These are phyloP conservation scores for Tragelaphus strepsiceros DNA, from an alignment of 2,113 vertebrate species.

Conservation along the genomic window DNA sequence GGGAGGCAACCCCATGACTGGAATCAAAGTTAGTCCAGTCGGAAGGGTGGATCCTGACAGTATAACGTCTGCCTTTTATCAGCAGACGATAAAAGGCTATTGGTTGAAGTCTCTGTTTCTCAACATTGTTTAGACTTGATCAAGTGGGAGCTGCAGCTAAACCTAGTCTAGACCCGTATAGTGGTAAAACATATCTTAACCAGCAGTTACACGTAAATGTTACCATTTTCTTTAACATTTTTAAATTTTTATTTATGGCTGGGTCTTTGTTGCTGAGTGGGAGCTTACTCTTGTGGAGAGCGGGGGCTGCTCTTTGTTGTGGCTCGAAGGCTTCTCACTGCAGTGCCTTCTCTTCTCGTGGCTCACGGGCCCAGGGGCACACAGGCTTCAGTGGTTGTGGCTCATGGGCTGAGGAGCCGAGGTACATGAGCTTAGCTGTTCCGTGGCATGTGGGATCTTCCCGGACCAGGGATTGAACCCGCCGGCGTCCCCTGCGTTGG, in stretches of 20 bases:
- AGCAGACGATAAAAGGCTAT: background rate
- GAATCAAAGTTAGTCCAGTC: background rate
- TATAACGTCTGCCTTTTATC: too few relatives aligned
- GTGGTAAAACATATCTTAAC: background rate
- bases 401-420: background rate
- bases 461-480: background rate
- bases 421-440: background rate
- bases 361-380: background rate
- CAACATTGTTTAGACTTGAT: background rate
- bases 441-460: background rate
- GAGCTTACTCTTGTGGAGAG: background rate
- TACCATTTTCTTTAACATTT: background rate
- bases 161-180: background rate
- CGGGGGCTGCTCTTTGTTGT: background rate
- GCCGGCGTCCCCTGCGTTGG: accelerated
- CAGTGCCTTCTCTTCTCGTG: background rate
- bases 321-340: background rate
- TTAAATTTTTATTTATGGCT: background rate
- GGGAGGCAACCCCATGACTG: background rate
- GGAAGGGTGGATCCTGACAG: background rate
- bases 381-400: background rate
- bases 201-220: background rate
- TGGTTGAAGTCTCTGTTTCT: background rate
- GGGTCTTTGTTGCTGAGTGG: background rate
- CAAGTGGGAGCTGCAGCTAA: background rate